Evolutionary conservation across 2,113 vertebrate species (phyloP).

Genomic region (Vireo altiloquus): DNA sequence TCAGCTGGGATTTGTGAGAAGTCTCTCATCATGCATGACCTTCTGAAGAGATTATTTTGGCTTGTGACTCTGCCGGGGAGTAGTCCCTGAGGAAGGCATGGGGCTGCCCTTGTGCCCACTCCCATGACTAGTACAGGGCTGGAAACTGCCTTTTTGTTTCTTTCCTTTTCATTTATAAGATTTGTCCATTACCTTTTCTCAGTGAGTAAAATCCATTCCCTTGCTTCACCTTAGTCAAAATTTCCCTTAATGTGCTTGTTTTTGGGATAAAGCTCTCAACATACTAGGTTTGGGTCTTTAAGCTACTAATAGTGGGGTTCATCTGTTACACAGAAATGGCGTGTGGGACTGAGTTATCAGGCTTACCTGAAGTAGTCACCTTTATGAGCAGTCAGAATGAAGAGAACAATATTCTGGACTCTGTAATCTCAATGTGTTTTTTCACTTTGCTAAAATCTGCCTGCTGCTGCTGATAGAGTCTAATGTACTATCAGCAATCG

Average conservation of each 20-base stretch:
- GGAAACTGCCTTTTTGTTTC: background rate
- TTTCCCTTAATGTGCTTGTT: background rate
- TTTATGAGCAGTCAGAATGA: background rate
- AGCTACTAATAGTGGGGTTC: background rate
- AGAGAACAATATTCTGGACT: background rate
- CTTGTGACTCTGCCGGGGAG: background rate
- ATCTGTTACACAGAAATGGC: background rate
- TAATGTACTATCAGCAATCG: background rate
- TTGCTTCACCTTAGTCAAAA: background rate
- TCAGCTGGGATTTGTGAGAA: background rate
- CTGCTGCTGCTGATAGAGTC: background rate
- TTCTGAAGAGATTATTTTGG: background rate
- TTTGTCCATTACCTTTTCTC: background rate
- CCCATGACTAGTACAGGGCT: background rate
- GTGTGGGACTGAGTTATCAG: fast-evolving
- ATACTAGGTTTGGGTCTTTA: background rate
- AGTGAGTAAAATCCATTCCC: background rate
- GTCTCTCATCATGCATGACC: background rate
- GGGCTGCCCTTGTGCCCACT: background rate
- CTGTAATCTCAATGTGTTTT: background rate
- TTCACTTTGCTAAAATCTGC: background rate
- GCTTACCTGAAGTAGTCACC: fast-evolving
- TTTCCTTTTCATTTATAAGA: background rate
- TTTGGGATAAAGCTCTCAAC: background rate
- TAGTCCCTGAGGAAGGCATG: background rate